Conservation (phyloP, 2,888 invertebrate genomes). For the Elmis aenea region DNA sequence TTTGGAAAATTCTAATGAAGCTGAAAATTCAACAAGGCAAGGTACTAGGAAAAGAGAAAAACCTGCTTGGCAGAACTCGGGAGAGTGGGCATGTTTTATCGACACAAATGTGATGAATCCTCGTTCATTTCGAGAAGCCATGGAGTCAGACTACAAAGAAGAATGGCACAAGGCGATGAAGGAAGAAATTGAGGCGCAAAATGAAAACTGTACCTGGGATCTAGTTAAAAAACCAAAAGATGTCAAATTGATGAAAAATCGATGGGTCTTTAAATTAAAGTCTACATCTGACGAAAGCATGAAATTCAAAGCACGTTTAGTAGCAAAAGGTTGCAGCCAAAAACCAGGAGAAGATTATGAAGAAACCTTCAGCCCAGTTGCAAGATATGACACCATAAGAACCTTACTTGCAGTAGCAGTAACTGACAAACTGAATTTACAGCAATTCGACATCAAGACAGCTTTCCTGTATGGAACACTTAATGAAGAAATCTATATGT, state of each 20-base stretch:
- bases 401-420: background rate
- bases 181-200: slow-evolving; percentile 1
- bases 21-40: background rate
- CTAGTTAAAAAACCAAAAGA: slow-evolving; percentile 1
- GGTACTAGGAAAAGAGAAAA: background rate
- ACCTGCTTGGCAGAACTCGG: no score
- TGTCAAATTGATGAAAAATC: background rate
- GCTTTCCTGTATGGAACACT: slow-evolving; percentile 6
- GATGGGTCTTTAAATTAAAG: no score
- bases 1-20: background rate
- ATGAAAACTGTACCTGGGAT: slow-evolving; percentile 1
- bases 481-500: slow-evolving; percentile 3
- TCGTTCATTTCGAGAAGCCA: no score
- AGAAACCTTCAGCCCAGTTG: slow-evolving; percentile 1
- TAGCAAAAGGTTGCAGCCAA: slow-evolving; percentile 6
- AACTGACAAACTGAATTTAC: background rate
- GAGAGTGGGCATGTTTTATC: no score
- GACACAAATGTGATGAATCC: no score
- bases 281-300: no score
- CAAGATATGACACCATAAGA: no score
- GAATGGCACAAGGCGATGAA: background rate
- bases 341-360: background rate
- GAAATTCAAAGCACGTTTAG: slow-evolving; percentile 4
- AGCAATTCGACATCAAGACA: slow-evolving; percentile 5
- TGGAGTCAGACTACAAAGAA: background rate